phyloP scores from a whole-genome alignment of 1,140 invertebrate species.

The Philotrypesis tridentata region DNA sequence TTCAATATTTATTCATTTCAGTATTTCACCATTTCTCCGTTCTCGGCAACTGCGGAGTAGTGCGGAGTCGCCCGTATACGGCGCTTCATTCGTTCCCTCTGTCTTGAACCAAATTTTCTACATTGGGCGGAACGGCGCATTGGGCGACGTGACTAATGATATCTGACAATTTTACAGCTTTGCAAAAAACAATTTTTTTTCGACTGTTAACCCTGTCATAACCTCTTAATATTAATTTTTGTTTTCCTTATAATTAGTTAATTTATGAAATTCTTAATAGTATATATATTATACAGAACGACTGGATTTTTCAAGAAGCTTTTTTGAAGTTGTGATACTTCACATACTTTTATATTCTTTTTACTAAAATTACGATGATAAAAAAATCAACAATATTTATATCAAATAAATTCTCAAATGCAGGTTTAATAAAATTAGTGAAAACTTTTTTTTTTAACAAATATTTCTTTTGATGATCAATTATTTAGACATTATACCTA shows the following conservation, averaged over 20 bases:
- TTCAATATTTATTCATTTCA: too few species aligned
- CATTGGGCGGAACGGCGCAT: too few species aligned
- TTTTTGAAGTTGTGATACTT: slow-evolving; percentile 6
- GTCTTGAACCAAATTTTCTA: too few species aligned
- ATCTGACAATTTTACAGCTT: too few species aligned
- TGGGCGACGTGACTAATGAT: too few species aligned
- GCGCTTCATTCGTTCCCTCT: too few species aligned
- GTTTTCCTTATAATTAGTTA: slow-evolving; percentile 22
- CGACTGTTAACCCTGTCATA: too few species aligned
- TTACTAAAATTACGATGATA: not conserved
- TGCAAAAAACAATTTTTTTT: too few species aligned
- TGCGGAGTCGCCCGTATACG: too few species aligned
- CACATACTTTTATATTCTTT: not conserved
- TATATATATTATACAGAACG: slow-evolving; percentile 20
- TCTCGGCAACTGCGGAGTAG: too few species aligned
- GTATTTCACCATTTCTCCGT: too few species aligned
- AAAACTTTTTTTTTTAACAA: not conserved
- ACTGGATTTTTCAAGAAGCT: not conserved
- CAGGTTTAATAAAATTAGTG: not conserved
- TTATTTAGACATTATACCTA: slow-evolving; percentile 9
- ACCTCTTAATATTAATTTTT: slow-evolving; percentile 11
- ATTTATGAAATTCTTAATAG: not conserved
- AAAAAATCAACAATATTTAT: not conserved
- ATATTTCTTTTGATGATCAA: slow-evolving; percentile 9
- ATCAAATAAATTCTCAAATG: not conserved